Evolutionary conservation across 2,113 vertebrate genomes (phyloP), one percentile per base, ranked within the genome.

Genomic region (Callopanchax toddi): DNA sequence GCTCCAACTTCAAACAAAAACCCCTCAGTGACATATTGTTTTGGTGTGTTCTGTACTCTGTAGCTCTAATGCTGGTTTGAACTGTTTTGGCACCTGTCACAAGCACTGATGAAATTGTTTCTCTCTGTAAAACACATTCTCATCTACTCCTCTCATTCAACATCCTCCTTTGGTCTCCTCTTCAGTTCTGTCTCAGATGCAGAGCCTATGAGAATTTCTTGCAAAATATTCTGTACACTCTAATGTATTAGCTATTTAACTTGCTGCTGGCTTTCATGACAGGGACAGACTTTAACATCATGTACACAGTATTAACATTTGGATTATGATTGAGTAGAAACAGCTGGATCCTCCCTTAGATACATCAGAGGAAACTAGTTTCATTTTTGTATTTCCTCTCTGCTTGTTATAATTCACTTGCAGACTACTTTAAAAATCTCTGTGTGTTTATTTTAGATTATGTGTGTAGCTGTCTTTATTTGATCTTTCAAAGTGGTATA

Each of bases 11-110:
- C 77, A 83, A 86, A 83, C 36, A 5, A 32, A 83, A 77, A 78
- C 60, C 71, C 82, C 55, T 15, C 1, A 4, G 71, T 87, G 75
- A 80, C 81, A 79, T 86, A 86, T 82, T 74, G 80, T 84, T 78
- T 82, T 52, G 63, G 8, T 81, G 78, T 65, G 68, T 71, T 81
- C 74, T 79, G 65, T 70, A 69, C 67, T 84, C 81, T 82, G 74
- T 78, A 78, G 60, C 69, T 42, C 44, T 63, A 74, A 86, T 79
- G 54, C 55, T 2, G 21, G 53, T 83, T 85, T 86, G 77, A 83
- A 79, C 77, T 63, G 58, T 76, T 86, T 88, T 88, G 81, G 78
- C 83, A 85, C 76, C 83, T 82, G 85, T 83, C 86, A 85, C 64
- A 71, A 81, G 69, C 63, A 49, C 62, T 73, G 74, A 83, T 75